These are phyloP conservation scores for Sylvicola cinctus DNA, from an alignment of 2,888 invertebrate genomes.

Conservation along the genomic window DNA sequence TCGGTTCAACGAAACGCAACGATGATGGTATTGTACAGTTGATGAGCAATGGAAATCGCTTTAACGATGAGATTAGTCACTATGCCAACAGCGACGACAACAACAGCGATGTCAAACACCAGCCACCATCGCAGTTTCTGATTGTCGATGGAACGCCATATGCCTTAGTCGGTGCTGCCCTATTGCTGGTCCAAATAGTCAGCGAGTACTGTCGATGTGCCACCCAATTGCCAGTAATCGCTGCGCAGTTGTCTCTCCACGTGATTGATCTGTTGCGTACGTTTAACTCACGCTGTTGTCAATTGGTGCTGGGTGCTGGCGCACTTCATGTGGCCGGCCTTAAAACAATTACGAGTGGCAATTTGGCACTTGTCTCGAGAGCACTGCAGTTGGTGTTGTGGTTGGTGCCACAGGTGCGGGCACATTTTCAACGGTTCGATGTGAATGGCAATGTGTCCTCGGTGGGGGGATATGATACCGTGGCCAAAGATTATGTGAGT, in stretches of 20 bases:
- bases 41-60: slow-evolving; percentile 12
- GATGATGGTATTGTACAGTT: background rate
- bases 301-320: slow-evolving; percentile 88
- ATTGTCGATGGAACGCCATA: slow-evolving; percentile 48
- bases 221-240: slow-evolving; percentile 53
- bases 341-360: slow-evolving; percentile 86
- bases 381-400: slow-evolving; percentile 64
- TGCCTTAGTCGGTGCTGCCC: slow-evolving; percentile 59
- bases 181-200: slow-evolving; percentile 74
- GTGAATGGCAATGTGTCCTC: background rate
- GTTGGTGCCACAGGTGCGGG: slow-evolving; percentile 50
- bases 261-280: slow-evolving; percentile 74
- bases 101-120: slow-evolving; percentile 15
- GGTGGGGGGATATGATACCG: slow-evolving; percentile 19
- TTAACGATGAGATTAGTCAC: slow-evolving; percentile 24
- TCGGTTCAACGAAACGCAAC: slow-evolving; percentile 13
- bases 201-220: slow-evolving; percentile 79
- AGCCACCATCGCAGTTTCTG: slow-evolving; percentile 33
- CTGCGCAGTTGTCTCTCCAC: slow-evolving; percentile 61
- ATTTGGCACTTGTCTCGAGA: slow-evolving; percentile 69
- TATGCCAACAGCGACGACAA: slow-evolving; percentile 23
- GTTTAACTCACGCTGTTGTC: slow-evolving; percentile 77
- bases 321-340: slow-evolving; percentile 86
- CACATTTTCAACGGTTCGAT: slow-evolving; percentile 20
- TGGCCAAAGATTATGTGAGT: slow-evolving; percentile 42